Conservation (phyloP, 2,888 invertebrate species). For the Orthosia gracilis region DNA sequence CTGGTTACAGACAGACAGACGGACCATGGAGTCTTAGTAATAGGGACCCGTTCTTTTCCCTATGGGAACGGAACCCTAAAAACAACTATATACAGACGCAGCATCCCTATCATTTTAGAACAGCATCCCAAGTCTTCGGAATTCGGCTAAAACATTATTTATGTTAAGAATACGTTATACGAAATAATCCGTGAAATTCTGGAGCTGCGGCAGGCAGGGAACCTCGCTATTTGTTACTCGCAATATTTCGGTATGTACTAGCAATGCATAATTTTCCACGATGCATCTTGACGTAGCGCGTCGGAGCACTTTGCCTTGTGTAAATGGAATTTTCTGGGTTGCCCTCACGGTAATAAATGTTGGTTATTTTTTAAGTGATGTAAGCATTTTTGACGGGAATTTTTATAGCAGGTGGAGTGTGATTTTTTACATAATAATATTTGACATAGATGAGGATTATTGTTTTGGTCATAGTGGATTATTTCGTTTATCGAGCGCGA, state of each 20-base stretch:
- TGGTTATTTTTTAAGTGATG: conserved; percentile 51
- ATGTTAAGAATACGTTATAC: conserved; percentile 51
- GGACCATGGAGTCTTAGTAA: no score
- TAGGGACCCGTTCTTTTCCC: no score
- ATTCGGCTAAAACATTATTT: conserved; percentile 55
- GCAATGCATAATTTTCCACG: conserved; percentile 64
- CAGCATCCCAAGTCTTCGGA: conserved; percentile 15
- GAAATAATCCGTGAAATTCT: conserved; percentile 59
- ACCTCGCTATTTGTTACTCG: conserved; percentile 56
- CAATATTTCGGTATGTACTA: conserved; percentile 64
- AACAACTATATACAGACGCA: conserved; percentile 64
- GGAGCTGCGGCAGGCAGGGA: conserved; percentile 32
- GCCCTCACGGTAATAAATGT: conserved; percentile 50
- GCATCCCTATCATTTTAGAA: conserved; percentile 57
- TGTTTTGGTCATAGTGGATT: neutral
- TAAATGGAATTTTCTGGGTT: conserved; percentile 58
- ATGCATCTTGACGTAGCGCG: conserved; percentile 62
- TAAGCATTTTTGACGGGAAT: conserved; percentile 26
- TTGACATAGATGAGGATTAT: neutral
- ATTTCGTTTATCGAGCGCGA: neutral
- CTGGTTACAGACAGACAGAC: no score
- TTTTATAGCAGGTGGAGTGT: conserved; percentile 3
- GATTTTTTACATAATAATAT: neutral
- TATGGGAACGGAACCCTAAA: no score
- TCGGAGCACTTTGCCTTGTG: conserved; percentile 54